Evolutionary conservation across 1,140 invertebrate genomes (phyloP).

Genomic region (Chelonus insularis): DNA sequence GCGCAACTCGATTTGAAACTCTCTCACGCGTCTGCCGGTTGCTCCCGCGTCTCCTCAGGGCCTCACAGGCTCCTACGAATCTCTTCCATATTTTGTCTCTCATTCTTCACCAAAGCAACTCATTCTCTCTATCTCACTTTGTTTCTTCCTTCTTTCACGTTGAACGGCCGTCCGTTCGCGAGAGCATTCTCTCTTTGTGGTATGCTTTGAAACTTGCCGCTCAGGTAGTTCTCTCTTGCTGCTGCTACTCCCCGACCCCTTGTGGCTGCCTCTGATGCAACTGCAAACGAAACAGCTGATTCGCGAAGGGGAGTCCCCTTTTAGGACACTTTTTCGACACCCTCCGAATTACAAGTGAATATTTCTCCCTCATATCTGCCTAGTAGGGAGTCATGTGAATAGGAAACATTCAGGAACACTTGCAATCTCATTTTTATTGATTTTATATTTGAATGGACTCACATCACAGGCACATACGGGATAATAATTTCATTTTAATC

Average conservation of each 20-base stretch:
- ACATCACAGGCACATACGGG: too few relatives aligned
- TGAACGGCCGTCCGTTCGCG: slow-evolving; percentile 21
- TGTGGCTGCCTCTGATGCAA: neutral
- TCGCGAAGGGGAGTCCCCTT: neutral
- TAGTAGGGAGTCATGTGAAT: too few relatives aligned
- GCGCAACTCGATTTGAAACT: slow-evolving; percentile 24
- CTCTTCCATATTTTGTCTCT: slow-evolving; percentile 14
- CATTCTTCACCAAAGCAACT: slow-evolving; percentile 8
- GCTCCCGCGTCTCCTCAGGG: neutral
- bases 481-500: too few relatives aligned
- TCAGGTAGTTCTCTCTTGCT: slow-evolving; percentile 16
- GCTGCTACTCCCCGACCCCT: neutral
- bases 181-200: slow-evolving; percentile 33
- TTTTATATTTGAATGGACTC: too few relatives aligned
- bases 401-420: too few relatives aligned
- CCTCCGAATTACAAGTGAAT: too few relatives aligned
- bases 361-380: too few relatives aligned
- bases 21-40: slow-evolving; percentile 27
- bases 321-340: too few relatives aligned
- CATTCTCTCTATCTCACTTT: slow-evolving; percentile 15
- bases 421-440: too few relatives aligned
- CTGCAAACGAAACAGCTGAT: slow-evolving; percentile 20
- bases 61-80: slow-evolving; percentile 15
- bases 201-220: slow-evolving; percentile 33
- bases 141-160: neutral